Base-by-base conservation (phyloP, 1,140 invertebrate genomes). In the Calliopsis andreniformis region DNA sequence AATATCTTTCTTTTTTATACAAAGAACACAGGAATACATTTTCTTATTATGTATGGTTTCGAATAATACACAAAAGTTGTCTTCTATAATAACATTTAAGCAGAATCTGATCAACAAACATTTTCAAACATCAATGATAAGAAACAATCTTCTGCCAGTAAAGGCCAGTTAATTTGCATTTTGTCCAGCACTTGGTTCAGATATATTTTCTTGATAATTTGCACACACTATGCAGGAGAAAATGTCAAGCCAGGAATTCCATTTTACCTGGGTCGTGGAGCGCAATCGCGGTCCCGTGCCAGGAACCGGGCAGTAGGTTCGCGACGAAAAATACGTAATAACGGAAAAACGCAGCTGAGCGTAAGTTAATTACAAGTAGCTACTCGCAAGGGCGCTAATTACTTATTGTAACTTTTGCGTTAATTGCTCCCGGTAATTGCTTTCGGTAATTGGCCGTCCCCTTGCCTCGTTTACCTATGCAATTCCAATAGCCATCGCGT, bases 371-470 rank as follows among this genome's bases (percentile, higher is more conserved):
- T 89, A 86, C 86, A 85, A 84, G 80, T 82, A 76, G 69, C 71
- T 67, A 70, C 84, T 86, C 77, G 79, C 75, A 71, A 82, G 82
- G 82, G 68, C 78, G 80, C 85, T 88, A 88, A 89, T 89, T 89
- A 89, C 87, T 88, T 88, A 89, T 87, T 89, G 83, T 86, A 89
- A 88, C 86, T 87, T 89, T 88, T 84, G 82, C 87, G 86, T 86
- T 89, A 89, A 89, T 89, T 89, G 86, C 85, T 73, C 75, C 43
- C 45, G 78, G 79, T 88, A 89, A 89, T 89, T 88, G 85, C 80
- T 80, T 79, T 82, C 61, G 55, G 64, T 88, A 89, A 89, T 89
- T 88, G 85, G 83, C 68, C 71, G 59, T 82, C 78, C 62, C 69
- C 56, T 70, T 67, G 79, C 66, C 35, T 73, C 78, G 66, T 85